Percentiles rank a stretch among this genome's conserved stretches.
Evolutionary conservation across 1,140 invertebrate species (phyloP).

Genomic region (Popillia japonica): DNA sequence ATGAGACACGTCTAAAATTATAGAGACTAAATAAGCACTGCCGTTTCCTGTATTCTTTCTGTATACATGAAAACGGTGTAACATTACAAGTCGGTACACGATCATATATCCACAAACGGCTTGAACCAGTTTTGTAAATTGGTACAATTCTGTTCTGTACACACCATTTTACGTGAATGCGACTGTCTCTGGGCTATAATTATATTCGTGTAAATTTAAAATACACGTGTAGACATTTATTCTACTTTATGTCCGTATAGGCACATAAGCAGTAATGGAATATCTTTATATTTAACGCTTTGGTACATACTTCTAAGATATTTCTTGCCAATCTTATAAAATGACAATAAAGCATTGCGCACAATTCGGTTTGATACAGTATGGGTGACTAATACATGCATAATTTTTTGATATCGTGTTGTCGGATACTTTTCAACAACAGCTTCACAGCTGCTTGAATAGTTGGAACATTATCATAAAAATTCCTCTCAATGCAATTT

Average conservation of each 20-base stretch:
- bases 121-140: slow-evolving; percentile 33
- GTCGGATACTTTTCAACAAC: too few relatives aligned
- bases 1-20: slow-evolving; percentile 37
- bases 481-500: too few relatives aligned
- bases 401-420: too few relatives aligned
- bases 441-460: too few relatives aligned
- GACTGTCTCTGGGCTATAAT: slow-evolving; percentile 21
- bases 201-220: slow-evolving; percentile 16
- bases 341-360: too few relatives aligned
- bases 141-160: slow-evolving; percentile 33
- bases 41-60: slow-evolving; percentile 34
- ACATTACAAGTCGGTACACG: slow-evolving; percentile 14
- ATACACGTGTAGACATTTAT: neutral
- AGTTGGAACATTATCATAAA: too few relatives aligned
- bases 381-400: too few relatives aligned
- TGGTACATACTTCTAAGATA: too few relatives aligned
- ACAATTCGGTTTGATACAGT: too few relatives aligned
- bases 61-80: slow-evolving; percentile 17
- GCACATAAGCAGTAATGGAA: neutral
- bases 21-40: slow-evolving; percentile 37
- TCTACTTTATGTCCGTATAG: neutral
- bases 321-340: too few relatives aligned
- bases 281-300: neutral
- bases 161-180: neutral
- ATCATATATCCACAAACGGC: slow-evolving; percentile 7